Evolutionary conservation across 2,888 invertebrate species (phyloP).

Genomic region (Lamellibrachia satsuma): DNA sequence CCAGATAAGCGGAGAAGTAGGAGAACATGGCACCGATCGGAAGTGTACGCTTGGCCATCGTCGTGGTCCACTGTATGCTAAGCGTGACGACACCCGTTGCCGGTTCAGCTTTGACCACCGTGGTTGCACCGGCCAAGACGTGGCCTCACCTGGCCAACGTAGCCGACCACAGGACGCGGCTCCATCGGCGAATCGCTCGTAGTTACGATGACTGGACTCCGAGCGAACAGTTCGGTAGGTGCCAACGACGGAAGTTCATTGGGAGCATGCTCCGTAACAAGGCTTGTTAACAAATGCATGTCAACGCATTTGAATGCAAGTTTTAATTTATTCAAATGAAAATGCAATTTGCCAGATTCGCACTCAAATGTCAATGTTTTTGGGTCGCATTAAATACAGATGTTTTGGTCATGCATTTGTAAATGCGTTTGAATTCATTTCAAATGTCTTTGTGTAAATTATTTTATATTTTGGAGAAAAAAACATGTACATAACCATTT

Average conservation of each 20-base stretch:
- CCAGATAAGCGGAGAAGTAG: neutral
- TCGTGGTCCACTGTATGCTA: slow-evolving; percentile 2
- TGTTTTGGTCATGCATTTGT: too few relatives aligned
- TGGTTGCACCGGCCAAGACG: neutral
- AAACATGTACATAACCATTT: too few relatives aligned
- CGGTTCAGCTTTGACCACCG: neutral
- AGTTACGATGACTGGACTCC: neutral
- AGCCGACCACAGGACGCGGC: neutral
- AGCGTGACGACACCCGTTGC: neutral
- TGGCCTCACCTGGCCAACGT: neutral
- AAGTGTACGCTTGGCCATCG: neutral
- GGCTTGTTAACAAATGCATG: too few relatives aligned
- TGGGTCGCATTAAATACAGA: too few relatives aligned
- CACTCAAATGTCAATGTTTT: too few relatives aligned
- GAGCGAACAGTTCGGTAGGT: neutral
- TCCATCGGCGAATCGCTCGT: neutral
- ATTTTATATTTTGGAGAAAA: too few relatives aligned
- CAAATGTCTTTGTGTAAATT: too few relatives aligned
- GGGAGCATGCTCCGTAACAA: too few relatives aligned
- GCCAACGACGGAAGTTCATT: neutral
- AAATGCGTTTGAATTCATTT: too few relatives aligned
- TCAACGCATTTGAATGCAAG: too few relatives aligned
- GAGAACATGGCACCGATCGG: neutral
- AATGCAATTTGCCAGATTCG: too few relatives aligned
- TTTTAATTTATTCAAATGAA: too few relatives aligned